Conservation (phyloP, 2,888 invertebrate species). For the Sphinx pinastri region DNA sequence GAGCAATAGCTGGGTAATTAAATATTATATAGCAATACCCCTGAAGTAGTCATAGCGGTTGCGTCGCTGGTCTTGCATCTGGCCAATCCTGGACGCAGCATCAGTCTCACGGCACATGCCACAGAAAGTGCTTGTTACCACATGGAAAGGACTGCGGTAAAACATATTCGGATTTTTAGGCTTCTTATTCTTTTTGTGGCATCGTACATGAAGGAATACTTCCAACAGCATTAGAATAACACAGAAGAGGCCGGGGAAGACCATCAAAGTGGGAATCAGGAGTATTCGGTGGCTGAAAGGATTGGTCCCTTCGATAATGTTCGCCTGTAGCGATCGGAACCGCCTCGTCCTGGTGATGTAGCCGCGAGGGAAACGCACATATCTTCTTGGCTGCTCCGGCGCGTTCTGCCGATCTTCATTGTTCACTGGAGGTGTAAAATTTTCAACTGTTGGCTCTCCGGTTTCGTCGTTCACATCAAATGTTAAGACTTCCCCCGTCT, state of each 20-base stretch:
- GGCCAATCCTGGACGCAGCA: slow-evolving; percentile 85
- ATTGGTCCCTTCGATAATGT: slow-evolving; percentile 69
- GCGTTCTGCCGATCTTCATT: slow-evolving; percentile 28
- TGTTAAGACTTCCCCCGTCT: slow-evolving; percentile 80
- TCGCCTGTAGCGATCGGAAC: slow-evolving; percentile 63
- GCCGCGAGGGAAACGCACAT: slow-evolving; percentile 58
- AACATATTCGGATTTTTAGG: slow-evolving; percentile 83
- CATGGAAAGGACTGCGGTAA: slow-evolving; percentile 88
- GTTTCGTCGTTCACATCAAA: slow-evolving; percentile 78
- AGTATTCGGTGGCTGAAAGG: slow-evolving; percentile 78
- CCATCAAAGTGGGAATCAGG: slow-evolving; percentile 84
- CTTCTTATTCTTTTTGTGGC: slow-evolving; percentile 87
- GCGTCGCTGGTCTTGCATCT: slow-evolving; percentile 86
- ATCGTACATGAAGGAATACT: slow-evolving; percentile 86
- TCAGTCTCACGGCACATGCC: slow-evolving; percentile 86
- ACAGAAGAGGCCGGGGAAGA: slow-evolving; percentile 82
- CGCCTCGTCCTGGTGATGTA: slow-evolving; percentile 63
- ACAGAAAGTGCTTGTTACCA: slow-evolving; percentile 87
- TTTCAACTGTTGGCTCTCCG: slow-evolving; percentile 66
- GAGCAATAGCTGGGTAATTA: slow-evolving; percentile 7
- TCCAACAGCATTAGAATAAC: slow-evolving; percentile 82
- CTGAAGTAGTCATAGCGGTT: slow-evolving; percentile 70
- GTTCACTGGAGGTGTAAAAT: slow-evolving; percentile 27
- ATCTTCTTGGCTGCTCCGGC: slow-evolving; percentile 36
- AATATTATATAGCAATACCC: slow-evolving; percentile 55